Conservation (phyloP, 2,888 invertebrate genomes). For the Pasiphila rectangulata region DNA sequence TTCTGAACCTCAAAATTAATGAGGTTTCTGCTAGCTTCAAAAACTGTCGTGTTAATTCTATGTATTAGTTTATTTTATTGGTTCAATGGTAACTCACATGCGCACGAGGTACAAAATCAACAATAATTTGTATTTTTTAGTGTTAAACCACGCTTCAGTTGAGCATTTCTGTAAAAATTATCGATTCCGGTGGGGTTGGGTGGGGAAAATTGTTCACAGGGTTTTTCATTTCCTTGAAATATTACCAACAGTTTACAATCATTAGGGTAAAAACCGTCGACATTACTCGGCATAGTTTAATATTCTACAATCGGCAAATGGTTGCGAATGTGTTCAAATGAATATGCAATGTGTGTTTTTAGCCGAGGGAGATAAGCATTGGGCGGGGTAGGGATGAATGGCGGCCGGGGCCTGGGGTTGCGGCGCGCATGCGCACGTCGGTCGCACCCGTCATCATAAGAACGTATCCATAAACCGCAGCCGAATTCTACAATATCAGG, state of each 20-base stretch:
- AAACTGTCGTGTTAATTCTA: background rate
- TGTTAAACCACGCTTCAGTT: too few relatives aligned
- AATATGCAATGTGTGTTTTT: slow-evolving; percentile 48
- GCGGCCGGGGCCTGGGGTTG: slow-evolving; percentile 31
- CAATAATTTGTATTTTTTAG: background rate
- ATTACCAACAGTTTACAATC: slow-evolving; percentile 13
- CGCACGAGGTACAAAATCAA: background rate
- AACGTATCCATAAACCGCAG: slow-evolving; percentile 44
- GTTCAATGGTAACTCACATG: background rate
- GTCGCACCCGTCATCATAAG: slow-evolving; percentile 47
- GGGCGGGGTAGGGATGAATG: slow-evolving; percentile 49
- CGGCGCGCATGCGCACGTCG: slow-evolving; percentile 44
- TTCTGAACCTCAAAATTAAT: background rate
- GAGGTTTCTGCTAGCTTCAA: background rate
- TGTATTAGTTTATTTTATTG: background rate
- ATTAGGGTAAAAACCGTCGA: slow-evolving; percentile 17
- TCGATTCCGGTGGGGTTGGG: too few relatives aligned
- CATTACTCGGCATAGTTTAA: slow-evolving; percentile 19
- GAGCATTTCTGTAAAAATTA: background rate
- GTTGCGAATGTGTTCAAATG: slow-evolving; percentile 44
- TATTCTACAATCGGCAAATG: slow-evolving; percentile 38
- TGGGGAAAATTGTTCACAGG: too few relatives aligned
- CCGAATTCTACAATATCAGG: background rate
- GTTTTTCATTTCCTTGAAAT: too few relatives aligned
- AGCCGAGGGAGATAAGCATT: slow-evolving; percentile 34